Evolutionary conservation across 2,113 vertebrate species (phyloP).

Genomic region (Porphyrio hochstetteri): DNA sequence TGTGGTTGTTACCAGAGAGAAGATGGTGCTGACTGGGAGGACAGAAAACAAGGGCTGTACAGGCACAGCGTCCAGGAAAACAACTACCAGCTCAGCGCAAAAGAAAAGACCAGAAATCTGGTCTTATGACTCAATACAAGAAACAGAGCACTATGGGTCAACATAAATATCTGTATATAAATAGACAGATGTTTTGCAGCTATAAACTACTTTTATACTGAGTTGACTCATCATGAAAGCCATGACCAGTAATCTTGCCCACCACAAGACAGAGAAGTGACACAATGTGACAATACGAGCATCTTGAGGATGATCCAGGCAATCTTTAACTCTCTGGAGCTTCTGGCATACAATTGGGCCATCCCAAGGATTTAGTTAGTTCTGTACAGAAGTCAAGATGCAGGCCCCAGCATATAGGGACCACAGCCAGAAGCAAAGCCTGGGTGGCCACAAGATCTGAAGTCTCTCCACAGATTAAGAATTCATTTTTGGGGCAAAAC

Average conservation of each 20-base stretch:
- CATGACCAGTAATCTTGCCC: neutral
- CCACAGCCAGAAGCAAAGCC: neutral
- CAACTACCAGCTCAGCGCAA: accelerated
- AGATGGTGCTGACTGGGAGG: neutral
- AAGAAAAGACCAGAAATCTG: neutral
- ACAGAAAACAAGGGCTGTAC: neutral
- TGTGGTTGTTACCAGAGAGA: neutral
- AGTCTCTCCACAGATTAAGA: neutral
- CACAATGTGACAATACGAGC: accelerated
- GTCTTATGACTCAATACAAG: neutral
- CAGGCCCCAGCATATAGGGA: neutral
- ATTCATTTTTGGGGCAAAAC: neutral
- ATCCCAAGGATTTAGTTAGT: neutral
- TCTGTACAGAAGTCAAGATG: neutral
- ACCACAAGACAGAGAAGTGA: neutral
- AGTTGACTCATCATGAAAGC: neutral
- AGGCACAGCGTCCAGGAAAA: neutral
- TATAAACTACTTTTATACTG: neutral
- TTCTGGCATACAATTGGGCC: neutral
- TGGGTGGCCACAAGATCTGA: neutral
- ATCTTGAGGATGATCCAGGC: neutral
- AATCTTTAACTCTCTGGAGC: neutral
- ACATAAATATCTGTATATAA: neutral
- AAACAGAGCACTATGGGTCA: neutral
- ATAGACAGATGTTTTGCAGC: neutral